Percentiles rank a stretch among this genome's conserved stretches.
phyloP scores from a whole-genome alignment of 2,888 invertebrate genomes.

The Operophtera brumata region DNA sequence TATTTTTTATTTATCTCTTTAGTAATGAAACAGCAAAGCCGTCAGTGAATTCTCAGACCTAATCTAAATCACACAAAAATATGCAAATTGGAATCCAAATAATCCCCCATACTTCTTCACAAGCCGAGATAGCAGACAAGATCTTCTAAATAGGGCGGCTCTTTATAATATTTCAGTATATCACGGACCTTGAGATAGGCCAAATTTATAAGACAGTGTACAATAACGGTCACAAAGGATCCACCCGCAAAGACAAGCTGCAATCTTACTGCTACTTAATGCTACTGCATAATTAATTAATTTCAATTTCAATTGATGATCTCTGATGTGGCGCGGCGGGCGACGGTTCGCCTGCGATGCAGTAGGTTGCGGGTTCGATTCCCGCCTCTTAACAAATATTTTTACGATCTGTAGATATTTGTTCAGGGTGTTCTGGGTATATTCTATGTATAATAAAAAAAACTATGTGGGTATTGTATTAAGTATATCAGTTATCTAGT shows the following conservation, averaged over 20 bases:
- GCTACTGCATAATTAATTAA: too few species aligned
- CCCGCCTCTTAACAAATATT: too few species aligned
- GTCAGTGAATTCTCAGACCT: not conserved
- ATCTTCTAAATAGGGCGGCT: constrained; percentile 17
- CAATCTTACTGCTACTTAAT: not conserved
- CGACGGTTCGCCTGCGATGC: too few species aligned
- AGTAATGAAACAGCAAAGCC: not conserved
- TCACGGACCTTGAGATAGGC: constrained; percentile 20
- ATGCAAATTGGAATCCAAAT: constrained; percentile 13
- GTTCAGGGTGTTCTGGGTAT: too few species aligned
- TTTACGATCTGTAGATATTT: too few species aligned
- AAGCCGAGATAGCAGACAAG: constrained; percentile 13
- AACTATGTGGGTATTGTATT: too few species aligned
- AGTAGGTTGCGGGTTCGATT: too few species aligned
- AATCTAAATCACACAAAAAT: constrained; percentile 3
- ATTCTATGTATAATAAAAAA: too few species aligned
- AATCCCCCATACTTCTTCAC: constrained; percentile 9
- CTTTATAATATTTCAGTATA: constrained; percentile 18
- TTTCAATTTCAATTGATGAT: too few species aligned
- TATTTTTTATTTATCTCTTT: too few species aligned
- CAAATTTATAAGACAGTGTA: constrained; percentile 12
- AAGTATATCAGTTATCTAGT: too few species aligned
- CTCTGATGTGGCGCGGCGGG: too few species aligned
- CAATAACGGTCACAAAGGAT: constrained; percentile 15
- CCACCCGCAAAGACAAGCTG: not conserved